phyloP scores from a whole-genome alignment of 2,797 vertebrate genomes.

The Aphelocoma californica region DNA sequence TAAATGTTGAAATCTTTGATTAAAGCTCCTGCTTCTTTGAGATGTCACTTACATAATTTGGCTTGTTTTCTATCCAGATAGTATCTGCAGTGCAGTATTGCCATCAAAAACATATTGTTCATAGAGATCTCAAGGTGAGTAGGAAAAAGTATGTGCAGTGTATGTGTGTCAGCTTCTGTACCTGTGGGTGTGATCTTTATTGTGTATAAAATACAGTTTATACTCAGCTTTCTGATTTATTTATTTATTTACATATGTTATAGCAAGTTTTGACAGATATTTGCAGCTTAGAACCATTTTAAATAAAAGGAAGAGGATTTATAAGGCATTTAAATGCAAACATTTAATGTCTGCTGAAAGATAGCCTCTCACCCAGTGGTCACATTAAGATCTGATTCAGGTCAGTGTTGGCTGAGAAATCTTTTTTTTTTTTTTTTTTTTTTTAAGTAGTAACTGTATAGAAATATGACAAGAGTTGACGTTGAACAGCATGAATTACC shows the following conservation, averaged over 20 bases:
- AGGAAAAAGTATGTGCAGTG: background rate
- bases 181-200: background rate
- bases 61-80: conserved; percentile 81
- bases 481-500: background rate
- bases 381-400: background rate
- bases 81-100: conserved; percentile 98
- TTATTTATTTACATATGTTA: background rate
- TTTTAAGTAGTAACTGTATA: background rate
- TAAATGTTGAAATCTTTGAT: background rate
- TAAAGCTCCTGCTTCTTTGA: background rate
- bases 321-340: background rate
- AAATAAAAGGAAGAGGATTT: background rate
- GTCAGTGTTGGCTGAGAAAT: background rate
- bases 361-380: background rate
- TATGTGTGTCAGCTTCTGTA: background rate
- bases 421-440: background rate
- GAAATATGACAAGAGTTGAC: background rate
- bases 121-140: conserved; percentile 96
- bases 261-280: background rate
- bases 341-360: background rate
- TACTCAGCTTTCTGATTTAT: background rate
- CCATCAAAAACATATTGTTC: conserved; percentile 97
- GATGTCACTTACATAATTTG: conserved; percentile 28
- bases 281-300: background rate
- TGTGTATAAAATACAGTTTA: background rate